Evolutionary conservation across 2,797 vertebrate genomes (phyloP).

Genomic region (Bradypodion pumilum): DNA sequence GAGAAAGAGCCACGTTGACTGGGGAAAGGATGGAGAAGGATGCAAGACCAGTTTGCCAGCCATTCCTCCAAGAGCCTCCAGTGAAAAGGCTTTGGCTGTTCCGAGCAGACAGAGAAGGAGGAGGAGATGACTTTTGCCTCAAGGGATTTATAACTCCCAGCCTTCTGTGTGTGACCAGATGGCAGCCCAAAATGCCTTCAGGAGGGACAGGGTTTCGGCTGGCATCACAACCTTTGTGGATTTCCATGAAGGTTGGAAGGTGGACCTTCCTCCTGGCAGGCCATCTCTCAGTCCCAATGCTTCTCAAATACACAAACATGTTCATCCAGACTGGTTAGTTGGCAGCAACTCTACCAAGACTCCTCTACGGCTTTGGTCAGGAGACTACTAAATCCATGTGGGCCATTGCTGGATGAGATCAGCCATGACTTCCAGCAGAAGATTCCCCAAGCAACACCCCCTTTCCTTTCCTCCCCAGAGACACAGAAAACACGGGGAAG

Average conservation of each 20-base stretch:
- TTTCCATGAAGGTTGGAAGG: too few relatives aligned
- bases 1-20: background rate
- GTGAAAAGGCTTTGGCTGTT: rapidly evolving
- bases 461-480: background rate
- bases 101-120: rapidly evolving
- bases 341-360: background rate
- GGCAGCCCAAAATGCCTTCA: background rate
- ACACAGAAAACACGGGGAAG: too few relatives aligned
- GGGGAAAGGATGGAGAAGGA: rapidly evolving
- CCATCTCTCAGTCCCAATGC: rapidly evolving
- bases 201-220: background rate
- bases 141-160: rapidly evolving
- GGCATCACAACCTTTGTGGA: too few relatives aligned
- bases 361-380: background rate
- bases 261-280: too few relatives aligned
- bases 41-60: background rate
- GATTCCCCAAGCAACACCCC: too few relatives aligned
- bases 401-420: too few relatives aligned
- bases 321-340: background rate
- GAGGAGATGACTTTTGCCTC: rapidly evolving
- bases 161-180: rapidly evolving
- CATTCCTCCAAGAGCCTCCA: too few relatives aligned
- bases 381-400: background rate
- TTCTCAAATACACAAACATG: rapidly evolving
- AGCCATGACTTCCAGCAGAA: background rate